phyloP scores from a whole-genome alignment of 2,113 vertebrate genomes.

The Cebidichthys violaceus region DNA sequence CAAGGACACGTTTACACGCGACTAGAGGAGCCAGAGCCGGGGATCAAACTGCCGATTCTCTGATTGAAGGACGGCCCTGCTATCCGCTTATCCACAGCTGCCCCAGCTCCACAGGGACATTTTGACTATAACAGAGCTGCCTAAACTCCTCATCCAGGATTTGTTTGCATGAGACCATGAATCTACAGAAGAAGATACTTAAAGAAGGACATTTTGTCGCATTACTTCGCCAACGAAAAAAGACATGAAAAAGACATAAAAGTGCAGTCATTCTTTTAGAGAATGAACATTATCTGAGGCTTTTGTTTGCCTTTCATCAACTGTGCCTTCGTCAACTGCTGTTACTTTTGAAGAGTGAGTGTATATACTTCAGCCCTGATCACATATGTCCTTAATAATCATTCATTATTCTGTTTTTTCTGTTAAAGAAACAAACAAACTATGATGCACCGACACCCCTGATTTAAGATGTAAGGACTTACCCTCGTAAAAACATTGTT shows the following conservation, averaged over 20 bases:
- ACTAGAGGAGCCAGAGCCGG: too few species aligned
- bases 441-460: background rate
- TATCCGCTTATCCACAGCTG: too few species aligned
- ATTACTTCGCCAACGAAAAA: background rate
- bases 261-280: background rate
- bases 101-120: background rate
- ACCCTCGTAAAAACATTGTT: background rate
- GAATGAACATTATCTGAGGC: background rate
- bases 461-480: background rate
- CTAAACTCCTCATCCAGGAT: background rate
- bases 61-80: too few species aligned
- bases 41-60: too few species aligned
- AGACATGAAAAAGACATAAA: background rate
- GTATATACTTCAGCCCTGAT: background rate
- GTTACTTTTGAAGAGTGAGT: background rate
- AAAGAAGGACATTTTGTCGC: background rate
- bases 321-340: background rate
- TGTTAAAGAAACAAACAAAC: background rate
- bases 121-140: background rate
- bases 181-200: background rate
- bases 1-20: too few species aligned
- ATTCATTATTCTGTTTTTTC: background rate
- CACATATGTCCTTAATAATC: background rate
- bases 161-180: conserved; percentile 1
- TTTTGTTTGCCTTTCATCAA: background rate